Conservation (phyloP, 2,888 invertebrate species). For the Coremacera marginata region DNA sequence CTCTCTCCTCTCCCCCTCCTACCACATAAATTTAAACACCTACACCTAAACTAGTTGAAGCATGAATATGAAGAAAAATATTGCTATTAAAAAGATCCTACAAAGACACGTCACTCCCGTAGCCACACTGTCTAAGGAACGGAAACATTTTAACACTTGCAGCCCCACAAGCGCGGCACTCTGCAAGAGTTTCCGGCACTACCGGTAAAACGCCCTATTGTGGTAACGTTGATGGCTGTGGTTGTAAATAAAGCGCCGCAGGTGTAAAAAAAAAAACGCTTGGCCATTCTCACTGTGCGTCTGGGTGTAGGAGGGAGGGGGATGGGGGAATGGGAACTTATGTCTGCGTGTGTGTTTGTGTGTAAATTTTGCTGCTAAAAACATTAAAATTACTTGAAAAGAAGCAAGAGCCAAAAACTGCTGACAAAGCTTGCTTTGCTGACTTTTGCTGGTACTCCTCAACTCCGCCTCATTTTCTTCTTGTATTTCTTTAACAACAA, state of each 20-base stretch:
- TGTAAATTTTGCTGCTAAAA: neutral
- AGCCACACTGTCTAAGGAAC: neutral
- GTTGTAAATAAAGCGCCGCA: constrained; percentile 64
- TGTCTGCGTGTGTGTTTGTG: constrained; percentile 3
- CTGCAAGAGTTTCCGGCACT: constrained; percentile 48
- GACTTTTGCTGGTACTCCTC: neutral
- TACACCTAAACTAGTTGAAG: neutral
- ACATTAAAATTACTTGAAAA: neutral
- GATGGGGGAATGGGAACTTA: no score
- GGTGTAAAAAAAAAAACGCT: constrained; percentile 50
- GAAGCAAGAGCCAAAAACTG: constrained; percentile 18
- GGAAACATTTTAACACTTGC: constrained; percentile 16
- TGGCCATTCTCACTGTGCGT: no score
- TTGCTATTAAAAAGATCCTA: constrained; percentile 5
- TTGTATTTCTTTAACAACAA: neutral
- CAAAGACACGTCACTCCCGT: neutral
- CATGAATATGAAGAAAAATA: neutral
- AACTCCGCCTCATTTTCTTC: neutral
- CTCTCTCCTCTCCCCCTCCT: neutral
- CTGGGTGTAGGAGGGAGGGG: constrained; percentile 1
- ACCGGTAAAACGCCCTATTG: constrained; percentile 53
- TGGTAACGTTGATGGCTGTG: constrained; percentile 47
- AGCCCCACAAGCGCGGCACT: neutral
- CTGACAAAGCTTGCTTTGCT: constrained; percentile 9
- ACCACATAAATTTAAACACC: no score